These are phyloP conservation scores for Mustelus asterias DNA, from an alignment of 2,113 vertebrate genomes.

Conservation along the genomic window DNA sequence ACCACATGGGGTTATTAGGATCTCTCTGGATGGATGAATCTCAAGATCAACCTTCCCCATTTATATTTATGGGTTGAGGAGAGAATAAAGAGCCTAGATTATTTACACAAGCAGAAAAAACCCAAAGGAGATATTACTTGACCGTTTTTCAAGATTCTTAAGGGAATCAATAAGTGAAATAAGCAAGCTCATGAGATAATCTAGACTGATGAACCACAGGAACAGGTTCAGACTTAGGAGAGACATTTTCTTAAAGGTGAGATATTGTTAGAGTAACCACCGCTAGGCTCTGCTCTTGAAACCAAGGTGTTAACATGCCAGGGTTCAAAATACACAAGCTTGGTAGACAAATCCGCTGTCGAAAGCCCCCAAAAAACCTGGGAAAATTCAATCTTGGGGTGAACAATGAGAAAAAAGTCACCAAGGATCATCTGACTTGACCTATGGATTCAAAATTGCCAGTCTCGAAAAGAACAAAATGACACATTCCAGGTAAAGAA, in stretches of 20 bases:
- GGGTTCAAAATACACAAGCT: too few species aligned
- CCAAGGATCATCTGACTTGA: too few species aligned
- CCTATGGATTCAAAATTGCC: too few species aligned
- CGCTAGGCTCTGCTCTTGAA: background rate
- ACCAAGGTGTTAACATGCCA: background rate
- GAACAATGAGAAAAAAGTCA: too few species aligned
- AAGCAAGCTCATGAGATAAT: background rate
- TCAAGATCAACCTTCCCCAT: background rate
- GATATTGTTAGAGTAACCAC: background rate
- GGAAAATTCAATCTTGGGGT: too few species aligned
- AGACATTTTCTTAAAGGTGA: background rate
- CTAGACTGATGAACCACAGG: background rate
- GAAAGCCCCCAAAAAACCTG: too few species aligned
- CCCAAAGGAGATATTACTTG: background rate
- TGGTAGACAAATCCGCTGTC: too few species aligned
- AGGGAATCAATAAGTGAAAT: background rate
- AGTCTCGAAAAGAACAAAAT: too few species aligned
- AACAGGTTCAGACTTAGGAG: background rate
- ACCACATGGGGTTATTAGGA: too few species aligned
- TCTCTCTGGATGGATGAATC: too few species aligned
- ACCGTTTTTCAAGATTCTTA: background rate
- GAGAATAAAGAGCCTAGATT: background rate
- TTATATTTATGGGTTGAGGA: background rate
- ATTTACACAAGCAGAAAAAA: background rate
- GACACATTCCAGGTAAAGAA: too few species aligned